Evolutionary conservation across 2,113 vertebrate species (phyloP), one percentile per base, ranked within the genome.

Genomic region (Channa maculata): DNA sequence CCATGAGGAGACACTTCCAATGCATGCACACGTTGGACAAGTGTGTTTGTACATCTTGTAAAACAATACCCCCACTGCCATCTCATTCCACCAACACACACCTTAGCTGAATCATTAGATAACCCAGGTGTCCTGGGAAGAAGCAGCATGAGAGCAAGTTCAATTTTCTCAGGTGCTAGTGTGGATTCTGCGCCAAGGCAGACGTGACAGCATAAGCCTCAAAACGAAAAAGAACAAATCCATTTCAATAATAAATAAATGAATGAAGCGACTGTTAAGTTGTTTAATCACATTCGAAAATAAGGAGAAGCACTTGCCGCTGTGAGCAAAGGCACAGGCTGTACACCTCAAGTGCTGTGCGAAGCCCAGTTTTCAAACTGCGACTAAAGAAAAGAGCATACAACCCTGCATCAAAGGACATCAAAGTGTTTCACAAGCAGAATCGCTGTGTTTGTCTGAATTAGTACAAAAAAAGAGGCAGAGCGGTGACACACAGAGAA

Each of bases 41-140:
- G 51, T 24, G 36, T 85, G 85, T 88, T 85, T 83, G 77, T 77
- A 84, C 77, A 90, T 74, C 77, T 81, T 88, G 86, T 89, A 83
- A 83, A 85, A 86, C 81, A 91, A 85, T 54, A 73, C 62, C 75
- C 72, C 50, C 49, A 53, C 49, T 45, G 14, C 57, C 60, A 44
- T 64, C 64, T 77, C 58, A 65, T 80, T 61, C 37, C 59, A 44
- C 8, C 33, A 48, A 62, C 10, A 63, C 72, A 59, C 74, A 75
- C 55, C 53, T 54, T 53, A 61, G 63, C 63, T 51, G 65, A 71
- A 49, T 82, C 48, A 55, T 48, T 15, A 71, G 78, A 67, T 71
- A 64, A 69, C 75, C 71, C 77, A 78, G 74, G 64, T 80, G 80
- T 78, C 63, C 48, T 10, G 9, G 11, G 46, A 58, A 80, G 58